A percentile compares a stretch with the other conserved stretches of the same genome.
These are phyloP conservation scores for Drosophila macrospina DNA, from an alignment of 2,888 invertebrate species.

Conservation along the genomic window DNA sequence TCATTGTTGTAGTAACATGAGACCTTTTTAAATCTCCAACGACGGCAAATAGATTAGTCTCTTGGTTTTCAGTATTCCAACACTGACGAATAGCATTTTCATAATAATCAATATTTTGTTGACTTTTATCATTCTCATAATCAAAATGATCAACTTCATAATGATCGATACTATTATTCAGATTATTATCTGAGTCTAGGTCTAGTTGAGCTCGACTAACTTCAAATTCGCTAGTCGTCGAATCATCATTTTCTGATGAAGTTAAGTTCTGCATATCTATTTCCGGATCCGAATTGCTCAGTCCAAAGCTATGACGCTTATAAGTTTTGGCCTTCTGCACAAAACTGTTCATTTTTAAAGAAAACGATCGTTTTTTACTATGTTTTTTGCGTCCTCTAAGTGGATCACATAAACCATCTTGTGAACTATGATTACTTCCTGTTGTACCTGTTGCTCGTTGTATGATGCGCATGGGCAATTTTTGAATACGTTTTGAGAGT, in stretches of 20 bases:
- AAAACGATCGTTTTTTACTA: slow-evolving; percentile 91
- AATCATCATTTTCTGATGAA: slow-evolving; percentile 82
- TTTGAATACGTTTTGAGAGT: slow-evolving; percentile 74
- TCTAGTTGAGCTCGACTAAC: background rate
- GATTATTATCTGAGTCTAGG: background rate
- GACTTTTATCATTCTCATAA: background rate
- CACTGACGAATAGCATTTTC: background rate
- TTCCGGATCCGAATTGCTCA: slow-evolving; percentile 90
- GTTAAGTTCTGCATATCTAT: slow-evolving; percentile 87
- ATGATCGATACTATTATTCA: background rate
- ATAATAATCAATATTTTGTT: slow-evolving; percentile 3
- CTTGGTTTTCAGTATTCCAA: background rate
- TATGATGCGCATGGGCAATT: slow-evolving; percentile 76
- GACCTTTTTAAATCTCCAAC: slow-evolving; percentile 57
- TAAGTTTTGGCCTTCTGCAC: slow-evolving; percentile 91
- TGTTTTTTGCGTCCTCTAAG: slow-evolving; percentile 14
- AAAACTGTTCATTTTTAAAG: slow-evolving; percentile 93
- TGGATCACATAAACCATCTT: background rate
- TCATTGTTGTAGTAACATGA: background rate
- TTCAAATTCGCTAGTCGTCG: slow-evolving; percentile 63
- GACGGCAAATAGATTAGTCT: slow-evolving; percentile 55
- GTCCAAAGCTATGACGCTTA: slow-evolving; percentile 85
- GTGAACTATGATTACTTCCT: slow-evolving; percentile 19
- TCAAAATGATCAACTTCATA: background rate
- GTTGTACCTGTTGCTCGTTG: slow-evolving; percentile 61